Conservation (phyloP, 1,140 invertebrate species). For the Monochamus saltuarius region DNA sequence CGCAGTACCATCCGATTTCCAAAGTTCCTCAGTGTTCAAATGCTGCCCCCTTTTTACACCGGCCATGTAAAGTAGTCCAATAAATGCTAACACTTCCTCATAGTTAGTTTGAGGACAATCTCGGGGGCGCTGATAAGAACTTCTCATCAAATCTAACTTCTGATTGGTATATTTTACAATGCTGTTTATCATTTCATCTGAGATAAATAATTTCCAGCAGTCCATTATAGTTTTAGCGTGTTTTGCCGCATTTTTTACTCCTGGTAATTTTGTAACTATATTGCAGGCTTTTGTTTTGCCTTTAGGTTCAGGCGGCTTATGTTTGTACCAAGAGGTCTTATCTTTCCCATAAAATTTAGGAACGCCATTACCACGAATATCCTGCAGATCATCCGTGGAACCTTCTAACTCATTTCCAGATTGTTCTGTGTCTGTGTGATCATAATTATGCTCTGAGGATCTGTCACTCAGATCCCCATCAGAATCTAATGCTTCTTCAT, state of each 20-base stretch:
- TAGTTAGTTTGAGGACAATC: slow-evolving; percentile 3
- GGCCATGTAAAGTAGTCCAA: slow-evolving; percentile 56
- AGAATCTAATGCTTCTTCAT: no score
- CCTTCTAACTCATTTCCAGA: no score
- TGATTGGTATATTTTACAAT: slow-evolving; percentile 8
- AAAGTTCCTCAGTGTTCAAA: slow-evolving; percentile 53
- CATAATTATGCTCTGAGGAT: no score
- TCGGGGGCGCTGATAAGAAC: not conserved
- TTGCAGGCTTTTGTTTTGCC: not conserved
- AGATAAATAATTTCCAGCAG: slow-evolving; percentile 12
- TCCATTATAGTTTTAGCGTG: not conserved
- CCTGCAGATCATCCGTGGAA: no score
- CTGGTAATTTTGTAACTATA: not conserved
- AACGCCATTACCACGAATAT: no score
- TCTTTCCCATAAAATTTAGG: no score
- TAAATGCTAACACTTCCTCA: slow-evolving; percentile 3
- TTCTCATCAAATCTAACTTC: slow-evolving; percentile 8
- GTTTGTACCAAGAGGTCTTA: not conserved
- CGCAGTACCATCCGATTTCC: slow-evolving; percentile 47
- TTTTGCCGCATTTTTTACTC: not conserved
- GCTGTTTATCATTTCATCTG: slow-evolving; percentile 1
- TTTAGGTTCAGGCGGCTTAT: not conserved
- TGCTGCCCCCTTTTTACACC: slow-evolving; percentile 52
- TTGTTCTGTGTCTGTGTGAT: no score
- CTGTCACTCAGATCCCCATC: no score